A percentile compares a stretch with the other conserved stretches of the same genome.
These are phyloP conservation scores for Temnothorax longispinosus DNA, from an alignment of 1,140 invertebrate species.

Conservation along the genomic window DNA sequence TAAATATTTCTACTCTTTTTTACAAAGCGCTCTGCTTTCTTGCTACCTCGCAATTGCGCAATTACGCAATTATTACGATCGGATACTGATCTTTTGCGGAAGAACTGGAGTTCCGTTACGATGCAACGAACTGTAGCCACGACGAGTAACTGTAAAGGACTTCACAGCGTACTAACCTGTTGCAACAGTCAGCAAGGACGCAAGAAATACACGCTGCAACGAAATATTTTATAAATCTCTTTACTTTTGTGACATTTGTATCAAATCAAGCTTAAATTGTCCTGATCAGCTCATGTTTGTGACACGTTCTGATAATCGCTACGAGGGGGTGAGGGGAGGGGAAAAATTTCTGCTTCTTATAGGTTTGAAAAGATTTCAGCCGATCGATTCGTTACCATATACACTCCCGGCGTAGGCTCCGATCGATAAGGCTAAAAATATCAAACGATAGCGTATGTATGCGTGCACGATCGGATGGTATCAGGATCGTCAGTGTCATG, in stretches of 20 bases:
- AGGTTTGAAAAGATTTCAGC: neutral
- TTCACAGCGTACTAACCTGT: conserved; percentile 62
- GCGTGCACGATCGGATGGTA: conserved; percentile 21
- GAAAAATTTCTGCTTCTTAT: neutral
- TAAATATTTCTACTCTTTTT: conserved; percentile 23
- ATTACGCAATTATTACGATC: conserved; percentile 63
- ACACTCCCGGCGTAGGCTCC: conserved; percentile 14
- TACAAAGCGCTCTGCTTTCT: conserved; percentile 23
- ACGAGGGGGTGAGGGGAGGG: neutral
- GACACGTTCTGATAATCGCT: neutral
- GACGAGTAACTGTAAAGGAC: conserved; percentile 74
- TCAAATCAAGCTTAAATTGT: neutral
- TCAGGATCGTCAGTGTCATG: conserved; percentile 58
- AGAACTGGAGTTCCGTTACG: conserved; percentile 69
- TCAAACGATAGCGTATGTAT: conserved; percentile 18
- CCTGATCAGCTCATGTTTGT: neutral
- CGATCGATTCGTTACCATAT: conserved; percentile 37
- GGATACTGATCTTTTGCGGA: conserved; percentile 69
- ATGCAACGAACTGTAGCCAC: conserved; percentile 69
- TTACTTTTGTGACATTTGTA: neutral
- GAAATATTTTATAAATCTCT: neutral
- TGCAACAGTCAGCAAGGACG: conserved; percentile 40
- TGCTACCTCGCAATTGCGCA: neutral
- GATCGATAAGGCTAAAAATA: conserved; percentile 65
- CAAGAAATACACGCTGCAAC: conserved; percentile 25